phyloP scores from a whole-genome alignment of 2,113 vertebrate species.

The Suncus etruscus region DNA sequence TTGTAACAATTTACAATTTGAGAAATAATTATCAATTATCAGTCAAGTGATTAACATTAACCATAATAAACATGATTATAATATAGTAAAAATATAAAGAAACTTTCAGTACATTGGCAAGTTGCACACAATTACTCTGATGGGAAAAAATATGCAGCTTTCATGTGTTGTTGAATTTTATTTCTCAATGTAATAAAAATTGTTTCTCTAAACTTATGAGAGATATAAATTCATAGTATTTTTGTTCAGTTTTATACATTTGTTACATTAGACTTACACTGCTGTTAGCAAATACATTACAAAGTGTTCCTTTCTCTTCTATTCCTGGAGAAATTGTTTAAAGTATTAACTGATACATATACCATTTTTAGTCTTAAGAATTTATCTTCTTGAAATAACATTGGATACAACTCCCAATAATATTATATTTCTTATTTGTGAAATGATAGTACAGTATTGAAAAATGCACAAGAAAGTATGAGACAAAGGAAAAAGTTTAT shows the following conservation, averaged over 20 bases:
- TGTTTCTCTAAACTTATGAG: neutral
- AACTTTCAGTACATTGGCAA: conserved; percentile 28
- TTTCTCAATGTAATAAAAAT: neutral
- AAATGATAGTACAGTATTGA: too few relatives aligned
- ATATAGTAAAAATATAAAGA: conserved; percentile 26
- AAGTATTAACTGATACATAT: neutral
- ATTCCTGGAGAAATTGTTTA: neutral
- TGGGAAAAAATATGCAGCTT: neutral
- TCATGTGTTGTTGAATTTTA: too few relatives aligned
- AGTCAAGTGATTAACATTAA: conserved; percentile 38
- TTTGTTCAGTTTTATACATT: neutral
- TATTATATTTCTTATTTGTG: too few relatives aligned
- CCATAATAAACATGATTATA: conserved; percentile 25
- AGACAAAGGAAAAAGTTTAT: too few relatives aligned
- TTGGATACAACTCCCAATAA: too few relatives aligned
- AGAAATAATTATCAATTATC: conserved; percentile 53
- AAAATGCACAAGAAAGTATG: too few relatives aligned
- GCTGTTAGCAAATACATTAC: neutral
- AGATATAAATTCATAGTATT: neutral
- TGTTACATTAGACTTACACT: neutral
- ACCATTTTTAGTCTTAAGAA: too few relatives aligned
- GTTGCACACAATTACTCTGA: neutral
- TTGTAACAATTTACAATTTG: conserved; percentile 41
- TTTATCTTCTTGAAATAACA: too few relatives aligned
- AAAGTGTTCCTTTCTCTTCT: neutral